Evolutionary conservation across 2,797 vertebrate genomes (phyloP).

Genomic region (Sitta carolinensis): DNA sequence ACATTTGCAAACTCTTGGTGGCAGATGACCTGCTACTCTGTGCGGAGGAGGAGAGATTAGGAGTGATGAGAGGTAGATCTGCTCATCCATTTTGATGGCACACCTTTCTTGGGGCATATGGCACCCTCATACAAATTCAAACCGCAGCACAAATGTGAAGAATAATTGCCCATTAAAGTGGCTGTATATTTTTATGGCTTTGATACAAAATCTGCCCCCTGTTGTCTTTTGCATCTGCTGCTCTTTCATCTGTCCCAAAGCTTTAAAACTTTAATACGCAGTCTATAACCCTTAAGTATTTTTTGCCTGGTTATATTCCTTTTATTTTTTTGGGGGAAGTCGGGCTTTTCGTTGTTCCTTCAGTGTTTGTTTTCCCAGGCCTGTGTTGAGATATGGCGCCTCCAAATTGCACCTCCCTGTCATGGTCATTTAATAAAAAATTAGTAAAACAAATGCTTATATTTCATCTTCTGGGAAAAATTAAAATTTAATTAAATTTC

Average conservation of each 20-base stretch:
- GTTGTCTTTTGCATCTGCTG: constrained; percentile 81
- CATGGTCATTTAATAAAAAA: neutral
- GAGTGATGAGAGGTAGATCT: constrained; percentile 25
- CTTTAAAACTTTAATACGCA: constrained; percentile 74
- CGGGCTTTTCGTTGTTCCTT: neutral
- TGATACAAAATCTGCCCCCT: constrained; percentile 78
- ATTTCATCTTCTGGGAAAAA: neutral
- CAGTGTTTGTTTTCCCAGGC: constrained; percentile 56
- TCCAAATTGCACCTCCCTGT: neutral
- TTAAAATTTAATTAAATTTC: neutral
- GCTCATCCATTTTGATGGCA: constrained; percentile 52
- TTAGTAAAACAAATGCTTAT: neutral
- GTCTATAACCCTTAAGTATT: constrained; percentile 73
- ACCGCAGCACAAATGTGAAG: constrained; percentile 76
- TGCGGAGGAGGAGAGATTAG: neutral
- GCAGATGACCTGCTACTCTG: neutral
- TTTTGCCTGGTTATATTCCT: constrained; percentile 47
- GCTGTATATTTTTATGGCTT: constrained; percentile 83
- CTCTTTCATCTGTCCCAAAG: constrained; percentile 70
- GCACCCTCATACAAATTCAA: constrained; percentile 74
- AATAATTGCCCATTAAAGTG: constrained; percentile 84
- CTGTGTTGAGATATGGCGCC: neutral
- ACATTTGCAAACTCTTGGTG: neutral
- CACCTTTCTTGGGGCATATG: constrained; percentile 79
- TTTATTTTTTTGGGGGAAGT: constrained; percentile 28